Base-by-base conservation (phyloP, 2,888 invertebrate genomes). In the Stenurella melanura region DNA sequence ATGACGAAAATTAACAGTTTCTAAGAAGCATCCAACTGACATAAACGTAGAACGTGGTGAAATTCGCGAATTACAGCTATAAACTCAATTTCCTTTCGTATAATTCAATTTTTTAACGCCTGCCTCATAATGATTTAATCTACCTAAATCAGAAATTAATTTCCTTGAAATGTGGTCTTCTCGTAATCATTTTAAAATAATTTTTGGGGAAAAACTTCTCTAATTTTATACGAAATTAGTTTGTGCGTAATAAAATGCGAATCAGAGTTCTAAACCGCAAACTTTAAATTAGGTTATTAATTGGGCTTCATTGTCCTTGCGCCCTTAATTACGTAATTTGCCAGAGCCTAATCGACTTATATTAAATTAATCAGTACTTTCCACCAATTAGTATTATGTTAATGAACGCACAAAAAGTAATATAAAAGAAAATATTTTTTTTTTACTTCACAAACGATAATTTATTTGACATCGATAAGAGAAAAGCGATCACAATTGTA, bases 191-290 rank as follows among this genome's bases (percentile, higher is more conserved):
- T 50, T 50, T 0, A 2, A n/a, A 50, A 50, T n/a, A 50, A 50
- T 50, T 50, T 50, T 50, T 6, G 2, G 50, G n/a, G 15, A 15
- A 50, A n/a, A n/a, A 50, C n/a, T 50, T 50, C n/a, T 50, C n/a
- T 50, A 50, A 50, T 50, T 50, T 50, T 50, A 50, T n/a, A 50
- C 50, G 50, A 50, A 50, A 15, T 50, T 50, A 50, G 50, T 50
- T 50, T 15, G n/a, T 15, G 50, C 50, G n/a, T n/a, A 50, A 50
- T 50, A 50, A 50, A 50, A 50, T 15, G n/a, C 50, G 50, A 50
- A 50, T 50, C 42, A 50, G 50, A n/a, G 50, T 50, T 50, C n/a
- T n/a, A 50, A n/a, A n/a, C 50, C n/a, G 50, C 50, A 17, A 50
- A 50, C 50, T 50, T 50, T 17, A 50, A 50, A 50, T 50, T 50